Evolutionary conservation across 2,888 invertebrate genomes (phyloP), one percentile per base, ranked within the genome.

Genomic region (Acholoe squamosa): DNA sequence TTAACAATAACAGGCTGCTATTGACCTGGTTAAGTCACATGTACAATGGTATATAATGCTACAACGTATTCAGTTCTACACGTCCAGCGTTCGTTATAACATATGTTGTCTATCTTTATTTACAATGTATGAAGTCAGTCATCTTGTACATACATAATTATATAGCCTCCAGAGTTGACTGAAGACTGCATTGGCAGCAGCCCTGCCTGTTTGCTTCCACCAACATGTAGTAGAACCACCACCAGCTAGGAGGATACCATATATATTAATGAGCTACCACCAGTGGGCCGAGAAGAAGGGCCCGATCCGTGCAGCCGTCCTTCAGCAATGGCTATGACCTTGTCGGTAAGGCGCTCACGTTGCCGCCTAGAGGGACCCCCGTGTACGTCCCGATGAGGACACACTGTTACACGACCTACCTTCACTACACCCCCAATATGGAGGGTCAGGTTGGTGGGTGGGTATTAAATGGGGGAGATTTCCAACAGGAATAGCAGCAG

Each of bases 21-120:
- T n/a, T 5, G 61, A 61, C 61, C 61, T n/a, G 10, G 43, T 61
- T 61, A n/a, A n/a, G n/a, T 61, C 22, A 61, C 61, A 61, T n/a
- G 61, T 61, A 61, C 76, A 43, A 43, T 34, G 16, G 33, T 33
- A 28, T n/a, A n/a, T 80, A 80, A 34, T 34, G 34, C 80, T 80
- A 80, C 34, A 80, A 80, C 43, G 80, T 80, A 19, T 34, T 61
- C 61, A n/a, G n/a, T n/a, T 61, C n/a, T 19, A 61, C 61, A 43
- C 43, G 43, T 43, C 43, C 43, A 43, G 43, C 43, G 43, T 43
- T 43, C 43, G 43, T 43, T 43, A 43, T 43, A 43, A 43, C 43
- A 10, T 43, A 43, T 43, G 43, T 43, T 14, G 14, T 61, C 7
- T 61, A 61, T n/a, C 22, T 61, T 61, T 61, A 61, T 61, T 61